phyloP scores from a whole-genome alignment of 2,797 vertebrate genomes.

The Sphaeramia orbicularis region DNA sequence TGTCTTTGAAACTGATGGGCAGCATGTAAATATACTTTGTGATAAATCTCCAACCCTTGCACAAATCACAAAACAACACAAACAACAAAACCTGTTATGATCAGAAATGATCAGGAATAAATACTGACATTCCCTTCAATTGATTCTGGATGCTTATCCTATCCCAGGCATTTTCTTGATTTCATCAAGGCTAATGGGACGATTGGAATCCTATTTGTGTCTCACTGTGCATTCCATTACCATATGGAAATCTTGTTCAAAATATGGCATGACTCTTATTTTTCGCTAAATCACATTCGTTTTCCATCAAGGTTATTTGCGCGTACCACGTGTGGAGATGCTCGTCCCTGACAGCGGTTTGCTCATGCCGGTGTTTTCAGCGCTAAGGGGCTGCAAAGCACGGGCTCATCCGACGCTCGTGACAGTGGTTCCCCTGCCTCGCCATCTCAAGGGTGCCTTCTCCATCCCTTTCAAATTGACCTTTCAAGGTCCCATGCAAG shows the following conservation, averaged over 20 bases:
- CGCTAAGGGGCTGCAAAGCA: constrained; percentile 1
- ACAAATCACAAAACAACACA: constrained; percentile 4
- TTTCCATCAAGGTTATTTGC: constrained; percentile 66
- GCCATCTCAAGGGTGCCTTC: constrained; percentile 38
- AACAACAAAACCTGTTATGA: neutral
- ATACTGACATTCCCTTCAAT: constrained; percentile 37
- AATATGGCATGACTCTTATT: constrained; percentile 44
- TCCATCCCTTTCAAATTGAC: constrained; percentile 67
- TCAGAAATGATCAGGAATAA: constrained; percentile 47
- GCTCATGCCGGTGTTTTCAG: constrained; percentile 46
- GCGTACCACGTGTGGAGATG: constrained; percentile 64
- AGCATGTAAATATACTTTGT: constrained; percentile 18
- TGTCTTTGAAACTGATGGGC: constrained; percentile 49
- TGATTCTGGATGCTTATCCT: constrained; percentile 45
- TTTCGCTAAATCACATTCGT: constrained; percentile 62
- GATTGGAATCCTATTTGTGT: constrained; percentile 77
- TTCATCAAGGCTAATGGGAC: constrained; percentile 73
- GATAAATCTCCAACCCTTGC: constrained; percentile 12
- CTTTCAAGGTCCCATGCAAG: constrained; percentile 68
- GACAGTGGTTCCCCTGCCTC: constrained; percentile 31
- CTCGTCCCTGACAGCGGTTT: constrained; percentile 58
- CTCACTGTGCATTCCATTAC: constrained; percentile 75
- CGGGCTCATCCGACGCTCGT: constrained; percentile 16
- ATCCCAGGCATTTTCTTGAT: constrained; percentile 53
- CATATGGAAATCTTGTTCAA: constrained; percentile 74